phyloP scores from a whole-genome alignment of 2,888 invertebrate genomes.

The Drosophila paracracens region DNA sequence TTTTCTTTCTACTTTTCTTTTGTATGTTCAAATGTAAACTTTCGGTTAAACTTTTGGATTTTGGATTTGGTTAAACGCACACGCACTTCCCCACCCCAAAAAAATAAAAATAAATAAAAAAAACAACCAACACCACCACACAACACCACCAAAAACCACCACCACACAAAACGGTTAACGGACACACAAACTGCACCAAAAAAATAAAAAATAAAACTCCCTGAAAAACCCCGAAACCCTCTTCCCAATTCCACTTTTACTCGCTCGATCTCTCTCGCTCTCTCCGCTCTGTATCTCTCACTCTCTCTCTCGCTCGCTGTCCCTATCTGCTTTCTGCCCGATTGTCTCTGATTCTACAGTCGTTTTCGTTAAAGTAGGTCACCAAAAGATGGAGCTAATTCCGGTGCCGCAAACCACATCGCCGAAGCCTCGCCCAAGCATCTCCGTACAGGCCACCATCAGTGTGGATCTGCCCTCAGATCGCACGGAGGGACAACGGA shows the following conservation, averaged over 20 bases:
- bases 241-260: constrained; percentile 7
- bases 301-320: constrained; percentile 7
- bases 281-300: constrained; percentile 18
- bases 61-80: constrained; percentile 75
- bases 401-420: constrained; percentile 85
- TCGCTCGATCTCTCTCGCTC: constrained; percentile 11
- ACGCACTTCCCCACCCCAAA: constrained; percentile 41
- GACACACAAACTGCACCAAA: constrained; percentile 68
- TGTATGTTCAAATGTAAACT: constrained; percentile 63
- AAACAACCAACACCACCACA: constrained; percentile 37
- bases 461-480: constrained; percentile 78
- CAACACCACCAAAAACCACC: constrained; percentile 39
- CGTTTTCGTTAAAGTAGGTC: constrained; percentile 85
- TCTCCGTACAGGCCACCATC: constrained; percentile 78
- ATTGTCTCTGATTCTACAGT: constrained; percentile 77
- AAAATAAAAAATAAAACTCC: neutral
- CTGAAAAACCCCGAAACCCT: neutral
- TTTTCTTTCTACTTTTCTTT: constrained; percentile 78
- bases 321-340: constrained; percentile 47
- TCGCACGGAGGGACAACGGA: constrained; percentile 65
- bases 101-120: constrained; percentile 17
- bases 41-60: constrained; percentile 77
- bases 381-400: constrained; percentile 84
- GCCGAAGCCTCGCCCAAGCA: constrained; percentile 86
- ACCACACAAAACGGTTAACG: constrained; percentile 68